Conservation (phyloP, 2,113 vertebrate species). For the Pteronura brasiliensis region DNA sequence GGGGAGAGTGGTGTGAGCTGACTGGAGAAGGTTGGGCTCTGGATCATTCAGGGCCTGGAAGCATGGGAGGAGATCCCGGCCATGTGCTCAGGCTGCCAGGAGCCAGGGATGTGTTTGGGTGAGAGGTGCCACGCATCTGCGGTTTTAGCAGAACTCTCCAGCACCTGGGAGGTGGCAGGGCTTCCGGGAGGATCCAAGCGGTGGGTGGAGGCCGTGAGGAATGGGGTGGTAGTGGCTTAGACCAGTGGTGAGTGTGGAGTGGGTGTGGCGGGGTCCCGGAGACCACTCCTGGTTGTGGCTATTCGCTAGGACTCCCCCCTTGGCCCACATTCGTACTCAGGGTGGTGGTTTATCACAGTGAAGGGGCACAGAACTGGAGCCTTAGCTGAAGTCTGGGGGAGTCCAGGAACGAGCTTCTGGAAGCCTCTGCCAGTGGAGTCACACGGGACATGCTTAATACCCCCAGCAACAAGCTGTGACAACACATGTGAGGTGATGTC, state of each 20-base stretch:
- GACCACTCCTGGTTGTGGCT: not conserved
- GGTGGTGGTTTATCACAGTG: not conserved
- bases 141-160: not conserved
- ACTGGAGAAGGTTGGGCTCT: not conserved
- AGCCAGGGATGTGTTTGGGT: not conserved
- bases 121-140: not conserved
- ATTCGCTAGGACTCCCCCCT: not conserved
- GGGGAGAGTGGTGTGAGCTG: not conserved
- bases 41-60: not conserved
- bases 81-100: not conserved
- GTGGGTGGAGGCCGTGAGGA: not conserved
- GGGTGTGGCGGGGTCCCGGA: not conserved
- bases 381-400: not conserved
- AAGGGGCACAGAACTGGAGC: not conserved
- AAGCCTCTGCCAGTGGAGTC: not conserved
- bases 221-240: not conserved
- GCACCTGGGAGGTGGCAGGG: not conserved
- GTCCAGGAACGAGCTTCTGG: not conserved
- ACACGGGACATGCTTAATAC: not conserved
- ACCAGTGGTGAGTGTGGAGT: not conserved
- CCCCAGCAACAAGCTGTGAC: not conserved
- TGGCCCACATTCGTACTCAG: not conserved
- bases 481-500: not conserved
- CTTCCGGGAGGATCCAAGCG: not conserved
- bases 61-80: not conserved